Conservation (phyloP, 1,140 invertebrate genomes). For the Bombus polaris region DNA sequence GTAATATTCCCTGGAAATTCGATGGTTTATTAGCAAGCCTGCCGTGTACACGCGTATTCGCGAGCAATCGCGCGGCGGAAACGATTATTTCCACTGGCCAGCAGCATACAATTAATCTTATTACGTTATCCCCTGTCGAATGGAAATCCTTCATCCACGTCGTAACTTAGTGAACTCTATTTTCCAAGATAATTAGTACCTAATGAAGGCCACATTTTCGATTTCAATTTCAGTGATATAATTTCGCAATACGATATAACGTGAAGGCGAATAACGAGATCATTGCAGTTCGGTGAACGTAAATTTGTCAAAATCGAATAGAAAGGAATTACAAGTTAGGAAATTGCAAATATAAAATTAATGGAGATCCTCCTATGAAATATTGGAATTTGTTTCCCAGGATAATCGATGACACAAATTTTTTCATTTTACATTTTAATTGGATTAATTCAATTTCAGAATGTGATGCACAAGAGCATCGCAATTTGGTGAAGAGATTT, state of each 20-base stretch:
- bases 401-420: too few species aligned
- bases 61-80: slow-evolving; percentile 20
- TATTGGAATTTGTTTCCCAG: too few species aligned
- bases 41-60: slow-evolving; percentile 26
- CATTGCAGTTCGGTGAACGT: neutral
- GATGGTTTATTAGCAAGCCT: slow-evolving; percentile 41
- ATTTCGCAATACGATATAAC: too few species aligned
- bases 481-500: too few species aligned
- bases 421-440: too few species aligned
- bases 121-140: slow-evolving; percentile 1
- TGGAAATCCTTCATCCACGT: neutral
- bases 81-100: slow-evolving; percentile 53
- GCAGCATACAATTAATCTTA: slow-evolving; percentile 46
- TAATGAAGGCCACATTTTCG: too few species aligned
- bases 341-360: too few species aligned
- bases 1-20: slow-evolving; percentile 44
- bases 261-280: neutral
- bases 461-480: too few species aligned
- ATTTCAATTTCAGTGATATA: neutral
- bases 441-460: too few species aligned
- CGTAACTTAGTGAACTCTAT: neutral
- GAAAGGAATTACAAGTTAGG: neutral
- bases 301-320: neutral
- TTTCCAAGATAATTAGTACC: neutral
- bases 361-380: too few species aligned